Base-by-base conservation (phyloP, 2,113 vertebrate species). In the Ceuthmochares aereus region DNA sequence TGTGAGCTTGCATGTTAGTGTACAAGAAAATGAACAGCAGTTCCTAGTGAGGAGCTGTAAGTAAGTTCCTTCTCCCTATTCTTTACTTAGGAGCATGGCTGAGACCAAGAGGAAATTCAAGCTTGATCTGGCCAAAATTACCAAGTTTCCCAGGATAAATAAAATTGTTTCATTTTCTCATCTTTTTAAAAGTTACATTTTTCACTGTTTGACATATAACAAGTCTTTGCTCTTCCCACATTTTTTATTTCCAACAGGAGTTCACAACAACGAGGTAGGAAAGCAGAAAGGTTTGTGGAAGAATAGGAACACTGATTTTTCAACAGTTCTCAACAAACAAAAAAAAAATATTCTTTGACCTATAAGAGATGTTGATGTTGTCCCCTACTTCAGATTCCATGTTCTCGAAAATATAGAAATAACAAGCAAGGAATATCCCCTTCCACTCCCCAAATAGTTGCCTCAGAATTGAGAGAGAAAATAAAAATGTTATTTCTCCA, bases 401-500 rank as follows among this genome's bases (percentile, higher is more conserved):
- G 14, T 59, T 90, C 27, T 40, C 78, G 55, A 86, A 86, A 90
- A 84, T 19, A 84, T 0, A 75, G 70, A 81, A 96, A 81, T 51
- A 49, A 17, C 64, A 77, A 79, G 12, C 21, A 47, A 55, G 30
- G 16, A 55, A 59, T 81, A 90, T 88, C 10, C 37, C 26, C 21
- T 81, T 76, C 68, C 36, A 79, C 66, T 64, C 49, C 49, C 43
- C 56, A 84, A 81, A 85, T 10, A 84, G 55, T 54, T 74, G 9
- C 56, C 43, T 70, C 56, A 70, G 37, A 92, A 90, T 23, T 68
- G 76, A 75, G 43, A 76, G n/a, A 81, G 72, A 86, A 96, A 97
- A 94, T 93, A 93, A 92, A 95, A 95, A 84, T 2, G 3, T 90
- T 94, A 56, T 92, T 94, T 80, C 56, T 91, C 40, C 68, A 56